A percentile compares a stretch with the other conserved stretches of the same genome.
Conservation (phyloP, 2,113 vertebrate species). For the Neodon shergylaensis region DNA sequence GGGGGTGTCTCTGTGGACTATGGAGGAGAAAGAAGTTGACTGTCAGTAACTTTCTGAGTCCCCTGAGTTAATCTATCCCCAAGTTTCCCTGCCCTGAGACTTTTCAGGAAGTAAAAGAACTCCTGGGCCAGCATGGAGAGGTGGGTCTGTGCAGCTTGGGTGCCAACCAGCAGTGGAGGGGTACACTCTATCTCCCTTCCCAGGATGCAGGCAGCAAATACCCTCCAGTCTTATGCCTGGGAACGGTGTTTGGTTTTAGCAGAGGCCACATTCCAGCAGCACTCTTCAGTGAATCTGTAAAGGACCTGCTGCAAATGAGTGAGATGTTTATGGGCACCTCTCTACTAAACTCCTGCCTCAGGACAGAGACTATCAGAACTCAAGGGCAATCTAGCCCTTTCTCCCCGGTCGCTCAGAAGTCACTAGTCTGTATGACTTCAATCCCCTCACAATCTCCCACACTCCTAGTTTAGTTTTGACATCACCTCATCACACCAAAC, state of each 20-base stretch:
- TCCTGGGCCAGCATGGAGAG: neutral
- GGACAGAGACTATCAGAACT: no score
- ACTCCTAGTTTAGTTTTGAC: no score
- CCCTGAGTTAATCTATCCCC: no score
- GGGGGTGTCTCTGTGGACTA: neutral
- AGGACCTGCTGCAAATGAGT: neutral
- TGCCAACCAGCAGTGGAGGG: neutral
- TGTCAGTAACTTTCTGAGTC: neutral
- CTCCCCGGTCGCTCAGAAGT: neutral
- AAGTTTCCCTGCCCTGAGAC: neutral
- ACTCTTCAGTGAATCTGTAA: neutral
- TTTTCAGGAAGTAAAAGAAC: neutral
- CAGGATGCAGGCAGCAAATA: neutral
- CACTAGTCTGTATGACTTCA: neutral
- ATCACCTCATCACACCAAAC: neutral
- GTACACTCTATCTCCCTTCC: neutral
- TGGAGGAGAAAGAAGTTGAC: neutral
- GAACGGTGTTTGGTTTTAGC: neutral
- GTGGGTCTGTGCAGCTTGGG: neutral
- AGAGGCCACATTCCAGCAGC: fast-evolving
- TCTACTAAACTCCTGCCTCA: fast-evolving
- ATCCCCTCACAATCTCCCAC: neutral
- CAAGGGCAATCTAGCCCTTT: fast-evolving
- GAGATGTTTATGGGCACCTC: no score
- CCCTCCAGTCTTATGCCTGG: neutral